Conservation (phyloP, 2,113 vertebrate species). For the Corythaixoides concolor region DNA sequence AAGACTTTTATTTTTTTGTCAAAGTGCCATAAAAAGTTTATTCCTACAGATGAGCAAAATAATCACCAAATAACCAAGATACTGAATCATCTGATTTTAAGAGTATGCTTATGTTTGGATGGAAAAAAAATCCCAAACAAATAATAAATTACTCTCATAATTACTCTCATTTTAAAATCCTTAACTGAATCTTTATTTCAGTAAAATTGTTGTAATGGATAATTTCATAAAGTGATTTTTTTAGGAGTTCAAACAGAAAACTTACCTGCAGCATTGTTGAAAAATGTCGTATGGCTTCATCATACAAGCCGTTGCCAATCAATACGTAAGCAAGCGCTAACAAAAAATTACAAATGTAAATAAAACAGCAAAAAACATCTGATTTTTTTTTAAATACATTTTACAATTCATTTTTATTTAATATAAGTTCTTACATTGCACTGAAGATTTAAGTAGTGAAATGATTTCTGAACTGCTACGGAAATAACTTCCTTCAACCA, state of each 20-base stretch:
- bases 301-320: slow-evolving; percentile 91
- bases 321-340: slow-evolving; percentile 94
- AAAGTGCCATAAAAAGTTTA: not conserved
- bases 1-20: not conserved
- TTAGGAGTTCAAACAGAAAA: not conserved
- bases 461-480: not conserved
- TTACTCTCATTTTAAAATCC: not conserved
- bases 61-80: not conserved
- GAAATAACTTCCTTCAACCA: not conserved
- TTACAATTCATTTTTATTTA: not conserved
- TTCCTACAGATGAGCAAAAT: not conserved
- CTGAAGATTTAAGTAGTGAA: not conserved
- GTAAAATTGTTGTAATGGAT: not conserved
- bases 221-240: not conserved
- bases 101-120: not conserved
- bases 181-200: not conserved
- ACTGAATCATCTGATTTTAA: not conserved
- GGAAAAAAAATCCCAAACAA: not conserved
- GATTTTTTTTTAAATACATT: not conserved
- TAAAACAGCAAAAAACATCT: not conserved
- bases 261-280: slow-evolving; percentile 93
- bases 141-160: not conserved
- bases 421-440: not conserved
- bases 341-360: slow-evolving; percentile 30
- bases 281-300: slow-evolving; percentile 96